Conservation (phyloP, 2,888 invertebrate genomes). For the Drosophila rubida region DNA sequence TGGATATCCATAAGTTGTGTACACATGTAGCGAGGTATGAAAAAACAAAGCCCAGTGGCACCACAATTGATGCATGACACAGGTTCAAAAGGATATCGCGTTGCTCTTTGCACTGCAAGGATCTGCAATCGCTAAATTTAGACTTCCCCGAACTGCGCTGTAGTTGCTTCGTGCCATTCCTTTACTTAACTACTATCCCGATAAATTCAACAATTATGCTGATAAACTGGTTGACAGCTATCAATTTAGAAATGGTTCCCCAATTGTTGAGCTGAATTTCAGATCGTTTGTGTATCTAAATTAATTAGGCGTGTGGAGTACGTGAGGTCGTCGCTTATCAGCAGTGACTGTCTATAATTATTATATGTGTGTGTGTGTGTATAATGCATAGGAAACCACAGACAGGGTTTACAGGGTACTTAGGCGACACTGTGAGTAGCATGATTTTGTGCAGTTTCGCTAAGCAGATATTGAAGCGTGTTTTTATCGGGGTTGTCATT, state of each 20-base stretch:
- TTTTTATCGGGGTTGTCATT: conserved; percentile 42
- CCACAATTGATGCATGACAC: conserved; percentile 12
- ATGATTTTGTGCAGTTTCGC: conserved; percentile 41
- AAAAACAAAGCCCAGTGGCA: conserved; percentile 47
- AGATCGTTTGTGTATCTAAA: conserved; percentile 10
- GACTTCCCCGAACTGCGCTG: background rate
- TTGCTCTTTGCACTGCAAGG: too few relatives aligned
- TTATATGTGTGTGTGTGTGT: background rate
- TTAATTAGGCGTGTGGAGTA: conserved; percentile 30
- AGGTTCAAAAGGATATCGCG: conserved; percentile 24
- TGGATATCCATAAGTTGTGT: conserved; percentile 29
- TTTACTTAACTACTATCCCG: background rate
- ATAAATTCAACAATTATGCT: background rate
- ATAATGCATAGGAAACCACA: background rate
- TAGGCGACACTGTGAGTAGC: conserved; percentile 15
- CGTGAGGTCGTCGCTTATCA: conserved; percentile 41
- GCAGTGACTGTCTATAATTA: background rate
- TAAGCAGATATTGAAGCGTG: conserved; percentile 40
- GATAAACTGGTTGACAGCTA: conserved; percentile 1
- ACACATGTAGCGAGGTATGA: conserved; percentile 1
- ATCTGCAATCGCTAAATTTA: too few relatives aligned
- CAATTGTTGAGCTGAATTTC: conserved; percentile 3
- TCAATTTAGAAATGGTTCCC: background rate
- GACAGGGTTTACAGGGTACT: conserved; percentile 6
- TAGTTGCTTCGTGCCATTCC: background rate